Percentiles rank a stretch among this genome's conserved stretches.
Evolutionary conservation across 2,797 vertebrate genomes (phyloP).

Genomic region (Margarornis squamiger): DNA sequence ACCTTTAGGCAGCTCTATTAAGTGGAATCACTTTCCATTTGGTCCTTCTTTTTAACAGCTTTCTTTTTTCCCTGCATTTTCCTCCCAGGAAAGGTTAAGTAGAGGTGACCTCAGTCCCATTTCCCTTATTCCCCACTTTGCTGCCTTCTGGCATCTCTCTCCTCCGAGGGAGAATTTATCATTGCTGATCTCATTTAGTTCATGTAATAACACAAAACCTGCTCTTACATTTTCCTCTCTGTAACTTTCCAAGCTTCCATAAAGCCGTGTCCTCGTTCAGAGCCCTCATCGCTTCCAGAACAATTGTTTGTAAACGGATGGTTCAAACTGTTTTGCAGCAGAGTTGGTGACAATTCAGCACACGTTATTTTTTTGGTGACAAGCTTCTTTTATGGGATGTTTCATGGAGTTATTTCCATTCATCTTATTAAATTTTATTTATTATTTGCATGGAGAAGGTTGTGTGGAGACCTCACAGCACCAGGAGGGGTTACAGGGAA

Average conservation of each 20-base stretch:
- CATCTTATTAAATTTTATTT: background rate
- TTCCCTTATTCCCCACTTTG: background rate
- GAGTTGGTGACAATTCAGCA: fast-evolving
- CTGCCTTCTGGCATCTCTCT: background rate
- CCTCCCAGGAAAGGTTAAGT: background rate
- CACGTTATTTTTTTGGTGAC: fast-evolving
- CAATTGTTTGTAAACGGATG: background rate
- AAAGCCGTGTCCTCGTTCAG: background rate
- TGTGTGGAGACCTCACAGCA: background rate
- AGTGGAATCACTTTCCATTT: background rate
- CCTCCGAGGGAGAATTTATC: background rate
- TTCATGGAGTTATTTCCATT: background rate
- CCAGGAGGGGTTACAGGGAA: background rate
- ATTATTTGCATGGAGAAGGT: background rate
- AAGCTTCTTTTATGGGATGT: background rate
- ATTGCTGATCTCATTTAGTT: background rate
- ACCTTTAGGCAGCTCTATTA: constrained; percentile 28
- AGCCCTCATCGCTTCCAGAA: background rate
- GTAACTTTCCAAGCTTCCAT: background rate
- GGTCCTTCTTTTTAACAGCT: background rate
- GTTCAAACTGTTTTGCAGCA: background rate
- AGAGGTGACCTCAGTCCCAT: background rate
- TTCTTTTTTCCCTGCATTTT: background rate
- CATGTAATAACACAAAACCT: background rate
- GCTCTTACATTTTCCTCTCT: background rate